Base-by-base conservation (phyloP, 2,113 vertebrate genomes). In the Reinhardtius hippoglossoides region DNA sequence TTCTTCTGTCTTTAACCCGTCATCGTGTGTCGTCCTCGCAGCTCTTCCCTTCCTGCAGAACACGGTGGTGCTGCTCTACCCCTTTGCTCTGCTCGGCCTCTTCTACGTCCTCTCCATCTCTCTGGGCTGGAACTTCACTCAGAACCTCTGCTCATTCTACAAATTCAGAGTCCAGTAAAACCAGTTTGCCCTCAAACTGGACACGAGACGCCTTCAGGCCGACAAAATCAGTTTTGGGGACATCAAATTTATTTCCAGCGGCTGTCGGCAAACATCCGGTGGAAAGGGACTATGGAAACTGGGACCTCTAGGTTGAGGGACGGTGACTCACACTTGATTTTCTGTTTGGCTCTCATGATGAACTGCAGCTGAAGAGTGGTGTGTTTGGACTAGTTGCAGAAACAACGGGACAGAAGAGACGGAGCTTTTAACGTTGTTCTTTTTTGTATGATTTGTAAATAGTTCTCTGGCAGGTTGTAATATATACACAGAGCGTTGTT, bases 71-170 rank as follows among this genome's bases (percentile, higher is more conserved):
- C 96, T 99, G 64, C 92, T 99, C 59, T 99, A 99, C 66, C 98
- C 98, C 0, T 99, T 99, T 46, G 96, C 96, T 2, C 92, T 96
- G 61, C 95, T 99, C 52, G 91, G 88, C 37, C 78, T 99, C 37
- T 64, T 99, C n/a, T 99, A 98, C 23, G 62, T 97, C 85, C 95
- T 99, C 50, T 98, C 98, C 0, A 80, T 99, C 60, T 95, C 94
- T 0, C 92, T 99, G 62, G 97, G 97, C 4, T 99, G 98, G 98
- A 99, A 99, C 93, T 97, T 99, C 86, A 99, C 98, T 12, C 89
- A 61, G 74, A 93, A 93, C 8, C 96, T 99, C 76, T 99, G 97
- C 79, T 95, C 94, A 72, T 99, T 99, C 90, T 99, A 99, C 87
- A 97, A 97, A 78, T 96, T 95, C 90, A 91, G 98, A 86, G 98